Conservation (phyloP, 2,888 invertebrate genomes). For the Dendrolimus pini region DNA sequence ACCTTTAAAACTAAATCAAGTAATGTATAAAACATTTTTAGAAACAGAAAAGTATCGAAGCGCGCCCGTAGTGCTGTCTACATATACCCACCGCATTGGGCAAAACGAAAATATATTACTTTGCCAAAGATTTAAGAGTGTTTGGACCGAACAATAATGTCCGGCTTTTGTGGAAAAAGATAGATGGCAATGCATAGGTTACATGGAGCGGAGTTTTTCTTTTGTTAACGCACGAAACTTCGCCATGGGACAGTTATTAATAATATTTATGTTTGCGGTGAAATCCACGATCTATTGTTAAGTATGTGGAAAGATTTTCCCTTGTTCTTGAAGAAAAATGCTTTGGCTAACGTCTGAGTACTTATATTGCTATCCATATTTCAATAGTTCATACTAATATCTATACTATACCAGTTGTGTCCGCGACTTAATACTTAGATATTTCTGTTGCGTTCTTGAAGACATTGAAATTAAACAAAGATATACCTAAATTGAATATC, state of each 20-base stretch:
- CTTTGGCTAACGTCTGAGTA: not conserved
- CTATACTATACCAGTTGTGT: too few relatives aligned
- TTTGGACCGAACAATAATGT: slow-evolving; percentile 79
- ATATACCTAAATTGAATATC: slow-evolving; percentile 2
- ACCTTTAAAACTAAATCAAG: slow-evolving; percentile 16
- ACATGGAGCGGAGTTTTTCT: slow-evolving; percentile 70
- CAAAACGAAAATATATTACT: slow-evolving; percentile 79
- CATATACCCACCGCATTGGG: slow-evolving; percentile 61
- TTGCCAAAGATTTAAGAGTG: slow-evolving; percentile 77
- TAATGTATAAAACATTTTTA: slow-evolving; percentile 72
- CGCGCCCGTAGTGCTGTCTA: slow-evolving; percentile 29
- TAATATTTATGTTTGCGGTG: slow-evolving; percentile 66
- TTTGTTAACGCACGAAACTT: slow-evolving; percentile 71
- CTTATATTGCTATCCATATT: too few relatives aligned
- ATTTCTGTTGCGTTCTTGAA: not conserved
- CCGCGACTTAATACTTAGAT: slow-evolving; percentile 3
- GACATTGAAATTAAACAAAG: not conserved
- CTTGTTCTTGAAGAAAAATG: slow-evolving; percentile 34
- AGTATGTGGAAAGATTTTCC: slow-evolving; percentile 40
- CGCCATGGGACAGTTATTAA: slow-evolving; percentile 60
- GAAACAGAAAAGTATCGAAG: slow-evolving; percentile 65
- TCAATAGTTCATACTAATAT: too few relatives aligned
- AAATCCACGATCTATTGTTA: slow-evolving; percentile 51
- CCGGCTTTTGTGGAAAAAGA: slow-evolving; percentile 78
- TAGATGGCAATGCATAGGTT: slow-evolving; percentile 76